Evolutionary conservation across 2,113 vertebrate genomes (phyloP).

Genomic region (Choloepus hoffmanni): DNA sequence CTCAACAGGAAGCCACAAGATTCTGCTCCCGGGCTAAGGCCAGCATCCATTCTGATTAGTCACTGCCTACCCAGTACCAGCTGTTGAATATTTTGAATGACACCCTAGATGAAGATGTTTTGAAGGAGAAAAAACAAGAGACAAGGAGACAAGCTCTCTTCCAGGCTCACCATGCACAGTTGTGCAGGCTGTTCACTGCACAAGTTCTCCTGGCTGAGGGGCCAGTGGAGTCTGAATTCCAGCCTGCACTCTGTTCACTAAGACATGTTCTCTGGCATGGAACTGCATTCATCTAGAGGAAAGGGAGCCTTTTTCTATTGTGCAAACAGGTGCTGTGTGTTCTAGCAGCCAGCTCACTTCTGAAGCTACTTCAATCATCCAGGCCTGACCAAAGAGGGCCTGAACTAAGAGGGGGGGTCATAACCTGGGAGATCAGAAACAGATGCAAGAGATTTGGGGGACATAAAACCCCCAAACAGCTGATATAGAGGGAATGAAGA

Average conservation of each 20-base stretch:
- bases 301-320: neutral
- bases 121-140: neutral
- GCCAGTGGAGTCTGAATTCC: neutral
- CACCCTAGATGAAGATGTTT: neutral
- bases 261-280: neutral
- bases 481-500: neutral
- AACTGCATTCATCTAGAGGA: neutral
- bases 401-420: neutral
- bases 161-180: neutral
- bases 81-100: conserved; percentile 38
- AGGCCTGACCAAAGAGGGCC: neutral
- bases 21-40: neutral
- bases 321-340: neutral
- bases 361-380: neutral
- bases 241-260: neutral
- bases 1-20: neutral
- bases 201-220: neutral
- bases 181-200: neutral
- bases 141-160: neutral
- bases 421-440: neutral
- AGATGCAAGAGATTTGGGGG: neutral
- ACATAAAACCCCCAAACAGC: neutral
- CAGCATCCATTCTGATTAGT: conserved; percentile 4
- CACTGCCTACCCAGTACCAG: neutral
- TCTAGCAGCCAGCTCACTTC: neutral